Conservation (phyloP, 2,888 invertebrate genomes). For the Pyralis farinalis region DNA sequence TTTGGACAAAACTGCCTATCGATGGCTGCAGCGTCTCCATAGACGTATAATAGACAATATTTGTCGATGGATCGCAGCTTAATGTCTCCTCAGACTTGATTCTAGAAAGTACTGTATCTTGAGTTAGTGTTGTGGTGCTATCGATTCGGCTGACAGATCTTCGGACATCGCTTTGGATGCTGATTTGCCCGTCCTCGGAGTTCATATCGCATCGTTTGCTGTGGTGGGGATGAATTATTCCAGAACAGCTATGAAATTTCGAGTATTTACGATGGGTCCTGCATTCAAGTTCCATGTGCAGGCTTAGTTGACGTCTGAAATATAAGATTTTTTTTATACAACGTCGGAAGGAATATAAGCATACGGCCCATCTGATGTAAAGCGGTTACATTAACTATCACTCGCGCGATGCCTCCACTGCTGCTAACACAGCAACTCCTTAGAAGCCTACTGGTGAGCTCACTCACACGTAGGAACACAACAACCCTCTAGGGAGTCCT, state of each 20-base stretch:
- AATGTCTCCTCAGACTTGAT: conserved; percentile 37
- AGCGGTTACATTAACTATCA: too few species aligned
- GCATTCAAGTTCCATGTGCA: conserved; percentile 55
- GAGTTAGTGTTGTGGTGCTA: conserved; percentile 15
- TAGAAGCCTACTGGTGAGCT: too few species aligned
- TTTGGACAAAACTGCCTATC: conserved; percentile 25
- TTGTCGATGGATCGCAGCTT: conserved; percentile 47
- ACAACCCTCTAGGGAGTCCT: too few species aligned
- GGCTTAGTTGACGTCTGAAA: conserved; percentile 51
- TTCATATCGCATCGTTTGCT: not conserved
- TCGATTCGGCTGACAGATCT: conserved; percentile 3
- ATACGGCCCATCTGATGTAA: too few species aligned
- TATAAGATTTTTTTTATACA: too few species aligned
- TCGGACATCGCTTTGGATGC: not conserved
- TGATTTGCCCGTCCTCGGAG: conserved; percentile 5
- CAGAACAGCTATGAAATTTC: conserved; percentile 54
- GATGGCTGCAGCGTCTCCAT: conserved; percentile 42
- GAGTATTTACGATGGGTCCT: conserved; percentile 45
- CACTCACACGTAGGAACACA: too few species aligned
- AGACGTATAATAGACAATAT: conserved; percentile 51
- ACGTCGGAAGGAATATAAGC: too few species aligned
- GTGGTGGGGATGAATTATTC: conserved; percentile 27
- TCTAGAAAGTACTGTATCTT: conserved; percentile 15
- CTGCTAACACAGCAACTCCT: too few species aligned
- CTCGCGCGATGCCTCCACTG: too few species aligned